phyloP scores from a whole-genome alignment of 2,797 vertebrate genomes.

The Percopsis omiscomaycus region DNA sequence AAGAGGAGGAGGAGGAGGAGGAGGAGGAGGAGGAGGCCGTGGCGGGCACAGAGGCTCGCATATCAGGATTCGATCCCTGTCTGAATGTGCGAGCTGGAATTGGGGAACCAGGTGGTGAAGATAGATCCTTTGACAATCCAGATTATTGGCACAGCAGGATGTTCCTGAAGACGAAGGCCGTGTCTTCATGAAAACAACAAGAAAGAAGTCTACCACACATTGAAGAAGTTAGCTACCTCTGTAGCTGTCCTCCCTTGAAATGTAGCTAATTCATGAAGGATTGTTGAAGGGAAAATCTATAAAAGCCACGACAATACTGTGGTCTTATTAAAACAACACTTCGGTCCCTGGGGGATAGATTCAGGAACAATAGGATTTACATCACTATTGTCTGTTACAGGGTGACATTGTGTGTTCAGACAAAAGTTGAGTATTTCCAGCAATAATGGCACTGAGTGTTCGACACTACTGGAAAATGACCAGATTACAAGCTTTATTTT shows the following conservation, averaged over 20 bases:
- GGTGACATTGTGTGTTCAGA: conserved; percentile 29
- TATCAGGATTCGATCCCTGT: conserved; percentile 55
- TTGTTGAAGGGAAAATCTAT: conserved; percentile 34
- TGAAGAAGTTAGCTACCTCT: neutral
- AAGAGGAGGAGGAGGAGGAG: conserved; percentile 48
- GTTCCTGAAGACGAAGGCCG: conserved; percentile 80
- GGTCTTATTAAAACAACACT: conserved; percentile 28
- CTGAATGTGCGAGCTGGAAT: conserved; percentile 77
- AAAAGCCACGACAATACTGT: conserved; percentile 37
- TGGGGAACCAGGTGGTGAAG: conserved; percentile 52
- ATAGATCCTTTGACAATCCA: conserved; percentile 92
- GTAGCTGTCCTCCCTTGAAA: conserved; percentile 28
- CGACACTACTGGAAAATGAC: conserved; percentile 40
- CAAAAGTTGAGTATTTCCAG: conserved; percentile 40
- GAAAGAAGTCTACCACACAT: conserved; percentile 1
- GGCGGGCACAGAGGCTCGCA: conserved; percentile 15
- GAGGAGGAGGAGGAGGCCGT: conserved; percentile 42
- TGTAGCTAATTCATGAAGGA: conserved; percentile 66
- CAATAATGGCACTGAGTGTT: conserved; percentile 51
- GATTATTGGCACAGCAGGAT: conserved; percentile 94
- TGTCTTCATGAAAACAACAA: conserved; percentile 80
- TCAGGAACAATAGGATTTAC: neutral
- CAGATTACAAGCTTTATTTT: conserved; percentile 59
- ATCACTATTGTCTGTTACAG: conserved; percentile 28
- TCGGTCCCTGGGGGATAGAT: no score